A percentile compares a stretch with the other conserved stretches of the same genome.
phyloP scores from a whole-genome alignment of 2,888 invertebrate species.

The Yponomeuta cagnagella region DNA sequence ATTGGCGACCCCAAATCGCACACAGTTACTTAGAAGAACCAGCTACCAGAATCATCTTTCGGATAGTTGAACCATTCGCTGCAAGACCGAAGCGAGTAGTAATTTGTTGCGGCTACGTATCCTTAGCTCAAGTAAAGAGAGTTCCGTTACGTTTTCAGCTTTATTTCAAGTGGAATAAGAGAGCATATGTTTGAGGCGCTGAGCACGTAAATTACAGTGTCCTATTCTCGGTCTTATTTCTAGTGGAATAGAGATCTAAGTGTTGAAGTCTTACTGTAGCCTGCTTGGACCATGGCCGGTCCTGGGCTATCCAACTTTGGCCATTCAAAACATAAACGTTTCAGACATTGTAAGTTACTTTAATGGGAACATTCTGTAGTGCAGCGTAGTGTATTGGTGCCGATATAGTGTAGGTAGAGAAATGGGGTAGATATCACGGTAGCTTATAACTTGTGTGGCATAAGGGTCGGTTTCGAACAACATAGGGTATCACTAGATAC shows the following conservation, averaged over 20 bases:
- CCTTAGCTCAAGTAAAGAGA: background rate
- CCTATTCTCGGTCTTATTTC: background rate
- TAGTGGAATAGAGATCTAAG: background rate
- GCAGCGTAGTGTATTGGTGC: background rate
- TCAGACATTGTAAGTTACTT: background rate
- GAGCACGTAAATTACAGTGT: background rate
- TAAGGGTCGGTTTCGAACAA: no score
- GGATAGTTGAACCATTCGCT: background rate
- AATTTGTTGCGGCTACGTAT: background rate
- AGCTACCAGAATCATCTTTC: no score
- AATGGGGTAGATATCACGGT: no score
- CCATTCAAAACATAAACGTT: background rate
- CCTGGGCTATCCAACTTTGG: background rate
- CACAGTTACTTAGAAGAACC: no score
- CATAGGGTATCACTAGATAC: no score
- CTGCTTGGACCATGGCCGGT: background rate
- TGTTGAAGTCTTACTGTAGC: background rate
- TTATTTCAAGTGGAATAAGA: background rate
- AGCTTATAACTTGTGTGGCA: no score
- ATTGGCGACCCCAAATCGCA: background rate
- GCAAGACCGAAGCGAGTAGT: background rate
- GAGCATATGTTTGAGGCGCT: background rate
- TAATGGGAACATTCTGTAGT: background rate
- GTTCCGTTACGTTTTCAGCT: background rate
- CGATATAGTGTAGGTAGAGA: background rate